Conservation (phyloP, 2,113 vertebrate genomes). For the Apodemus speciosus region DNA sequence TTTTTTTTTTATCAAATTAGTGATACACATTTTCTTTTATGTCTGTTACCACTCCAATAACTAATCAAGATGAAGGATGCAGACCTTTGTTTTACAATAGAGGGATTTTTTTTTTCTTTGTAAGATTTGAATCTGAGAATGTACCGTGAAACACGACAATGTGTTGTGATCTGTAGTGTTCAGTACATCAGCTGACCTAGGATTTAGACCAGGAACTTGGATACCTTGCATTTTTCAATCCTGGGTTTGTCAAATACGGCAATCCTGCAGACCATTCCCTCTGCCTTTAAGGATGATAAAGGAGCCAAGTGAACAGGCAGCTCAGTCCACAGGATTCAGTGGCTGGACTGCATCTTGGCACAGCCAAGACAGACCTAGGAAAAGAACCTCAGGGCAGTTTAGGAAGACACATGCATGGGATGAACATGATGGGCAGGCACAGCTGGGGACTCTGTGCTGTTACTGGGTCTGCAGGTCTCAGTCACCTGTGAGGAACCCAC, state of each 20-base stretch:
- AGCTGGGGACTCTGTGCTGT: neutral
- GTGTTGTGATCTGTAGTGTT: neutral
- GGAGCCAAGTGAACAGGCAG: neutral
- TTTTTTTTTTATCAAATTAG: neutral
- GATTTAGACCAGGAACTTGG: neutral
- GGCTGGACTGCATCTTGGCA: neutral
- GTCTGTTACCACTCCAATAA: fast-evolving
- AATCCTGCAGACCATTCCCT: neutral
- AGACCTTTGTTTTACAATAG: neutral
- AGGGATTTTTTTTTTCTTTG: neutral
- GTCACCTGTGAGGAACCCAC: neutral
- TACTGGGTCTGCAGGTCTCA: neutral
- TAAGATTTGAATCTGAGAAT: neutral
- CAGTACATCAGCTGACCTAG: neutral
- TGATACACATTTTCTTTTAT: neutral
- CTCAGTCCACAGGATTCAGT: neutral
- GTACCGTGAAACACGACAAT: neutral
- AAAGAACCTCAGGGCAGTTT: neutral
- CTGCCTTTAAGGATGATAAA: neutral
- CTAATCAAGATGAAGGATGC: too few relatives aligned
- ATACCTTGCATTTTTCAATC: neutral
- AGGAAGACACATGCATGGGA: neutral
- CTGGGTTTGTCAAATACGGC: neutral
- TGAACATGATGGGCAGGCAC: fast-evolving
- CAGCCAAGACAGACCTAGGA: neutral